Conservation (phyloP, 64 coral and sea anemone genomes). For the Montipora efflorescens region DNA sequence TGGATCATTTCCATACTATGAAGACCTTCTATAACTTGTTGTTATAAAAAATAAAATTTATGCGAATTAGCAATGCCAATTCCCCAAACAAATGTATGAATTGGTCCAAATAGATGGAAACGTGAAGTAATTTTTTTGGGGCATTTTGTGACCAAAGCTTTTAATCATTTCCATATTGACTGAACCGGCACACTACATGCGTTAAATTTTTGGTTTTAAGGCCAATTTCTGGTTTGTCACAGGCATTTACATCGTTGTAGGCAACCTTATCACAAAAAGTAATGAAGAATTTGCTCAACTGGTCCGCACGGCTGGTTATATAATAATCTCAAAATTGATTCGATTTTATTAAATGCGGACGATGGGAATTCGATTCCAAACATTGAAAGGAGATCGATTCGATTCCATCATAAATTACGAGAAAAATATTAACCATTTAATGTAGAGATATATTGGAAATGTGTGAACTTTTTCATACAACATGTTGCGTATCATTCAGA, state of each 20-base stretch:
- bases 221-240: neutral
- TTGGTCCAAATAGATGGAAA: no score
- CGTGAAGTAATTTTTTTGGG: no score
- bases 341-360: no score
- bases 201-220: neutral
- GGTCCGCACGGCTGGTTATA: no score
- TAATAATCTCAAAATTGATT: no score
- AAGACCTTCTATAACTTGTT: conserved; percentile 17
- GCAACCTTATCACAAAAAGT: no score
- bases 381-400: no score
- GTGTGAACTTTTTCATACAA: neutral
- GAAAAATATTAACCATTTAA: neutral
- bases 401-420: neutral
- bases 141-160: neutral
- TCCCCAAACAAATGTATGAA: neutral
- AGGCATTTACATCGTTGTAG: no score
- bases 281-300: no score
- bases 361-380: no score
- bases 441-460: neutral
- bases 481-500: neutral
- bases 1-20: neutral
- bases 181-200: no score
- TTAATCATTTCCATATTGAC: neutral
- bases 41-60: conserved; percentile 23
- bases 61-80: neutral